Percentiles rank a stretch among this genome's conserved stretches.
These are phyloP conservation scores for Notolepis coatsorum DNA, from an alignment of 2,797 vertebrate genomes.

Conservation along the genomic window DNA sequence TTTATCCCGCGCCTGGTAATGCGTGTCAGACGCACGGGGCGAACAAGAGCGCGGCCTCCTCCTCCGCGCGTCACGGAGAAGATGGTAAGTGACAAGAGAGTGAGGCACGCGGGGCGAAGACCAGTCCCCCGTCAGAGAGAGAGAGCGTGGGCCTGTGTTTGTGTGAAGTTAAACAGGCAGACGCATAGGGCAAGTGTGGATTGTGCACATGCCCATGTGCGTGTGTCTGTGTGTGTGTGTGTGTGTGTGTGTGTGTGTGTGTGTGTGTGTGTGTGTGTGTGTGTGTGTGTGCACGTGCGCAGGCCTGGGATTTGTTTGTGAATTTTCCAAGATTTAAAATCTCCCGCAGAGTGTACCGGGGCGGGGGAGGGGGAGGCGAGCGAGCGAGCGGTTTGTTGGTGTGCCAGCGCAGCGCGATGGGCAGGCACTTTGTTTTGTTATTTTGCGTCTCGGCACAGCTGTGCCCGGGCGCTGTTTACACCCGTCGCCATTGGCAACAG, in stretches of 20 bases:
- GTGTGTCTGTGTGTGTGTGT: too few species aligned
- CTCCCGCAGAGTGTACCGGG: background rate
- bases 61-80: conserved; percentile 16
- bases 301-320: conserved; percentile 3
- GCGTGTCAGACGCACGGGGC: conserved; percentile 13
- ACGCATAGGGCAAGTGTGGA: too few species aligned
- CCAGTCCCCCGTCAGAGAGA: too few species aligned
- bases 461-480: conserved; percentile 2
- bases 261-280: conserved; percentile 3
- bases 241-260: too few species aligned
- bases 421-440: conserved; percentile 26
- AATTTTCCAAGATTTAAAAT: conserved; percentile 27
- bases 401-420: background rate
- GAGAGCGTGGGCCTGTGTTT: background rate
- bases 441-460: background rate
- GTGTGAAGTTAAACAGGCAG: background rate
- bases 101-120: too few species aligned
- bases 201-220: too few species aligned
- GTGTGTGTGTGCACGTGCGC: background rate
- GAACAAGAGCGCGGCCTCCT: conserved; percentile 38
- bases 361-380: background rate
- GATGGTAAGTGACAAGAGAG: conserved; percentile 22
- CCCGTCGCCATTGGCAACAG: conserved; percentile 26
- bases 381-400: too few species aligned
- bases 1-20: conserved; percentile 49